Base-by-base conservation (phyloP, 1,140 invertebrate genomes). In the Atta colombica region DNA sequence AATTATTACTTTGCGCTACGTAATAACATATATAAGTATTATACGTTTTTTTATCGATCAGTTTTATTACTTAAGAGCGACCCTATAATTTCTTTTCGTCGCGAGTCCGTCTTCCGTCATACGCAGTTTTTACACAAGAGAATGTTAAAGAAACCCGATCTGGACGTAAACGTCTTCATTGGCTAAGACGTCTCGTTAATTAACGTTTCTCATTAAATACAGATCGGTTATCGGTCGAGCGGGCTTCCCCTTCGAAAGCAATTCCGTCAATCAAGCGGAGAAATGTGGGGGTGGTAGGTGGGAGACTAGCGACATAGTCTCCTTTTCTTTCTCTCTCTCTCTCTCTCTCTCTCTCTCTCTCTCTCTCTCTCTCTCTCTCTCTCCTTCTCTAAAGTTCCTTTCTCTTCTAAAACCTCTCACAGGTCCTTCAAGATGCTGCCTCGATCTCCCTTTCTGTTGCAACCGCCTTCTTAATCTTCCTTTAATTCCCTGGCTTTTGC, bases 391-490 rank as follows among this genome's bases (percentile, higher is more conserved):
- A 7, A 31, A 66, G 25, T 69, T 21, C 85, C 63, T 61, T 85
- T 65, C 84, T 71, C 45, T 28, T 65, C 58, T 51, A 63, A 10
- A 49, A 25, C 45, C 68, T 78, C 80, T 66, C 68, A 69, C 66
- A 74, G 80, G 31, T 90, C 75, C 77, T 82, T 88, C 88, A 63
- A 63, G 84, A 74, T 39, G 87, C 71, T 87, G 74, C 78, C 78
- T 91, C 81, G 74, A 81, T 84, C 89, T 78, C 80, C 72, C 84
- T 87, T 87, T 86, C 77, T 84, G 60, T 84, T 66, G 35, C 82
- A 53, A 74, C 89, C 85, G 86, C 68, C 86, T 91, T 92, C 92
- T 92, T 93, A 93, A 93, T 92, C 92, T 92, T 90, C 88, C 88
- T 92, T 93, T 91, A 92, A 93, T 92, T 92, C 87, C 85, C 86